Evolutionary conservation across 2,797 vertebrate species (phyloP).

Genomic region (Neomorphus geoffroyi): DNA sequence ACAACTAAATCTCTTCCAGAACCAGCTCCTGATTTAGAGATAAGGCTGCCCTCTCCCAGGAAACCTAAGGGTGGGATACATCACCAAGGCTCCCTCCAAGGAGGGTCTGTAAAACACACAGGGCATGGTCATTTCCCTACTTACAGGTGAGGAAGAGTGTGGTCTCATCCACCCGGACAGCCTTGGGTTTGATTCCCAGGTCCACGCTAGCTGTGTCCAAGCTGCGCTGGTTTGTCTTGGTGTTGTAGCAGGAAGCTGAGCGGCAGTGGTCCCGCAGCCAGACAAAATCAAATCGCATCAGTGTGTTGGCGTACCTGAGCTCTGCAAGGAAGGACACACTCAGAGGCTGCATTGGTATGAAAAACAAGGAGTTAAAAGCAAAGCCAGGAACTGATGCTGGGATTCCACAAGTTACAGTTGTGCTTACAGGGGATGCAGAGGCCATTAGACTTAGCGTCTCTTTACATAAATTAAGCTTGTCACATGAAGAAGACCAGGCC

Average conservation of each 20-base stretch:
- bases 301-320: conserved; percentile 71
- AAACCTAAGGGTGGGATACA: not conserved
- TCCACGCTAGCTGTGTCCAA: conserved; percentile 88
- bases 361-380: not conserved
- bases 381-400: not conserved
- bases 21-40: not conserved
- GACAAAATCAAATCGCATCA: conserved; percentile 87
- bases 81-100: not conserved
- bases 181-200: conserved; percentile 82
- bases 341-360: not conserved
- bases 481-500: not conserved
- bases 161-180: conserved; percentile 76
- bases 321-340: conserved; percentile 70
- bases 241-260: conserved; percentile 86
- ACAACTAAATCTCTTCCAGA: not conserved
- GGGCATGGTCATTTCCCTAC: not conserved
- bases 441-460: not conserved
- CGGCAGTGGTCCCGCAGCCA: conserved; percentile 95
- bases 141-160: conserved; percentile 88
- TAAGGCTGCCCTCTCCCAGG: not conserved
- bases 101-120: too few species aligned
- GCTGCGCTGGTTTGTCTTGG: conserved; percentile 88
- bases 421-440: fast-evolving
- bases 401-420: not conserved
- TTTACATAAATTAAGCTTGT: fast-evolving